Base-by-base conservation (phyloP, 2,797 vertebrate species). In the Micromesistius poutassou region DNA sequence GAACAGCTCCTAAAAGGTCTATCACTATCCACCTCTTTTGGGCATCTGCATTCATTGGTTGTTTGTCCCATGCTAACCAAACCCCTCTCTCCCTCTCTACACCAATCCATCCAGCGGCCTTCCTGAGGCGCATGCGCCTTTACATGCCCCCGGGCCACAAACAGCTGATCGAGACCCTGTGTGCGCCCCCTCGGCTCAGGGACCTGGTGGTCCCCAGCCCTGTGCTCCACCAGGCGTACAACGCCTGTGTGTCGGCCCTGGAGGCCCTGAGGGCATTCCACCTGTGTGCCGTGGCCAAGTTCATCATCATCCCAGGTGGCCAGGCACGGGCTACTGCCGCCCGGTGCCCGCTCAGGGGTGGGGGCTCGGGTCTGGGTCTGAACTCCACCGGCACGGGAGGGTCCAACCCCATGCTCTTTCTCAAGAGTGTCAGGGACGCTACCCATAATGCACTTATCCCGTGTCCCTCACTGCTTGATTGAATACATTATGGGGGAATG, bases 91-190 rank as follows among this genome's bases (percentile, higher is more conserved):
- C 82, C 2, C 42, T 42, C 0, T 82, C 82, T 4, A 91, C 90
- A 91, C 90, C 81, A 12, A 78, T 75, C 75, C 22, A 14, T 76
- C 71, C 89, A 97, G 96, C 89, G 0, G 86, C 87, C 4, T 98
- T 95, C 89, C 93, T 98, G 81, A 90, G 71, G 80, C 91, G 94
- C 83, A 97, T 96, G 96, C 94, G 95, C 79, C 90, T 93, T 76
- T 97, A 97, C 91, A 98, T 98, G 97, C 96, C 93, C 5, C 93
- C 91, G 0, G 76, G 88, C 1, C 96, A 97, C 82, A 86, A 89
- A 77, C 89, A 88, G 77, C 95, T 97, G 2, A 87, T 97, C 79
- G 89, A 94, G 62, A 89, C 85, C 75, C 87, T 97, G 76, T 79
- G 30, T 83, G 76, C 31, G 0, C 19, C 77, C 0, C 93, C 86